Evolutionary conservation across 2,888 invertebrate species (phyloP), one percentile per base, ranked within the genome.

Genomic region (Acrocera orbiculus): DNA sequence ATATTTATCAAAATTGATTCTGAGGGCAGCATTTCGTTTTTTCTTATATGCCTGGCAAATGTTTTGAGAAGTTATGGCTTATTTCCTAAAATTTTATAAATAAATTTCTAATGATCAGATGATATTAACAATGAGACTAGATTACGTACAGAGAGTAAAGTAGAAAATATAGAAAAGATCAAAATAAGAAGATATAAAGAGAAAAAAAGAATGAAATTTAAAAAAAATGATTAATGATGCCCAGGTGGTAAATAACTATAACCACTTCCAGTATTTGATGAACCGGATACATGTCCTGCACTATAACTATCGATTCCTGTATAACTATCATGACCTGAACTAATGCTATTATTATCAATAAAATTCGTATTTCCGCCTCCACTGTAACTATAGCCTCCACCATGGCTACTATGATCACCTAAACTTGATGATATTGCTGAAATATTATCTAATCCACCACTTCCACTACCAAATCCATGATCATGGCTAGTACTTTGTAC

Each of bases 281-380:
- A 32, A 10, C 51, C 51, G 19, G 52, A 53, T 1, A 49, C 50
- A 36, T 56, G 54, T 0, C 45, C 50, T 3, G 48, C 50, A 23
- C 47, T 52, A 36, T 56, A 55, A 36, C 52, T 55, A 36, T 56
- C 55, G 31, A 47, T 40, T n/a, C 48, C 51, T 3, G 38, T 47
- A 33, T 53, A 54, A 9, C 50, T 51, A 16, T 52, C 50, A 15
- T 32, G 28, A 14, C 33, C 34, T 5, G 23, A 23, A 2, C 15
- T 11, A 22, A 13, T 3, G 10, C 27, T 16, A 27, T 10, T n/a
- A 7, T n/a, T 14, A 27, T 16, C 8, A 2, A 16, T n/a, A 17
- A 25, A 13, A 13, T 13, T 5, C 11, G 7, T 11, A 25, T 13
- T 7, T 4, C 29, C 29, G 2, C 31, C 25, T 17, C 27, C 14